These are phyloP conservation scores for Scolopax bukidnonensis DNA, from an alignment of 2,797 vertebrate species.

Conservation along the genomic window DNA sequence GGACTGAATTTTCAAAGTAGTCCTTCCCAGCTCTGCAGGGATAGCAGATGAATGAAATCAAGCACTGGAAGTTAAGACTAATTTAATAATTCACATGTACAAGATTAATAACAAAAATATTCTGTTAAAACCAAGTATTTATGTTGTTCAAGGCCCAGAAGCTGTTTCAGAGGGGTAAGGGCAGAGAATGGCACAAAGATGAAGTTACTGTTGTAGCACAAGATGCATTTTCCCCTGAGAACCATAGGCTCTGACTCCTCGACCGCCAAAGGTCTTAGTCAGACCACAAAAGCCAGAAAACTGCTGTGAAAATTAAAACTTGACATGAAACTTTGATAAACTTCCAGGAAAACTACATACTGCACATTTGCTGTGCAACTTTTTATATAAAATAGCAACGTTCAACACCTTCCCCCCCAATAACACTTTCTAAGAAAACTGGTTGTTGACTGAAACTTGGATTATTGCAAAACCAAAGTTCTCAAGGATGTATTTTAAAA, in stretches of 20 bases:
- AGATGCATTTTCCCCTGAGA: fast-evolving
- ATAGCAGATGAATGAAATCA: background rate
- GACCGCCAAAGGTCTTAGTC: background rate
- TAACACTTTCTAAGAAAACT: background rate
- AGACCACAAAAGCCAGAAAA: background rate
- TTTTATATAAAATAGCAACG: background rate
- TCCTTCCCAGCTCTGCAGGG: background rate
- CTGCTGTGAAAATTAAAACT: background rate
- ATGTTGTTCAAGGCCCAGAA: background rate
- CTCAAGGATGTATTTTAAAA: background rate
- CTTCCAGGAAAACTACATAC: background rate
- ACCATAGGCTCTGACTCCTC: fast-evolving
- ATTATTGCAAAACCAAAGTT: background rate
- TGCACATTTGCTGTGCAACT: background rate
- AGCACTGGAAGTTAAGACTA: background rate
- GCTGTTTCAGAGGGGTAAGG: background rate
- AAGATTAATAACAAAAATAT: background rate
- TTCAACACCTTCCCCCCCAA: background rate
- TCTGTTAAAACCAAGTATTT: background rate
- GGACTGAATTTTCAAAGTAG: background rate
- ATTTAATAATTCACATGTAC: background rate
- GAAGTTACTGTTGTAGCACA: fast-evolving
- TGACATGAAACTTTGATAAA: background rate
- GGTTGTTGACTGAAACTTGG: background rate
- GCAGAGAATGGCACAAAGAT: background rate